Evolutionary conservation across 2,113 vertebrate genomes (phyloP).

Genomic region (Narcine bancroftii): DNA sequence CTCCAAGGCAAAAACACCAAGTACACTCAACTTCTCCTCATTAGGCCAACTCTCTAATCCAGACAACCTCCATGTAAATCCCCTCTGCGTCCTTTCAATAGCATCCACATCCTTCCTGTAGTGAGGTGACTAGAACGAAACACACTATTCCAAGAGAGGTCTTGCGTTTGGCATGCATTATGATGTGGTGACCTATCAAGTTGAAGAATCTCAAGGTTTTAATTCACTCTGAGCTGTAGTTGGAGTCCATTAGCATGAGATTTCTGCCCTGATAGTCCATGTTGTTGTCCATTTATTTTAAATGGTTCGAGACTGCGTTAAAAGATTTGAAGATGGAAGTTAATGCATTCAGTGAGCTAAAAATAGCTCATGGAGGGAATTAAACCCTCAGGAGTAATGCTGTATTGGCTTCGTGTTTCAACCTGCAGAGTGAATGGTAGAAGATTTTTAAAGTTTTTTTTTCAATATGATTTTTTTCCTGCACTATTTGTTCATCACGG

Average conservation of each 20-base stretch:
- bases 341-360: conserved; percentile 20
- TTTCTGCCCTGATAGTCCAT: background rate
- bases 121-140: too few relatives aligned
- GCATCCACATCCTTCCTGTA: too few relatives aligned
- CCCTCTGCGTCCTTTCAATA: too few relatives aligned
- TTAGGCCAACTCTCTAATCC: too few relatives aligned
- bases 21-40: too few relatives aligned
- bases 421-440: background rate
- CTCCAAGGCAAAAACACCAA: too few relatives aligned
- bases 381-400: conserved; percentile 10
- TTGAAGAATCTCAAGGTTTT: background rate
- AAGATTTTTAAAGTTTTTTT: background rate
- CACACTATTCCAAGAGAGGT: too few relatives aligned
- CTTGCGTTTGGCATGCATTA: too few relatives aligned
- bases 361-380: background rate
- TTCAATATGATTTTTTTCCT: background rate
- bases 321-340: conserved; percentile 20
- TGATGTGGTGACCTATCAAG: background rate
- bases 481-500: background rate
- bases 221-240: background rate
- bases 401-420: background rate
- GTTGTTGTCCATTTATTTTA: conserved; percentile 4
- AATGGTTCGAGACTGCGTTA: background rate
- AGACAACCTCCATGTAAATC: too few relatives aligned
- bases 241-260: background rate